phyloP scores from a whole-genome alignment of 2,888 invertebrate genomes.

The Hetaerina titia region DNA sequence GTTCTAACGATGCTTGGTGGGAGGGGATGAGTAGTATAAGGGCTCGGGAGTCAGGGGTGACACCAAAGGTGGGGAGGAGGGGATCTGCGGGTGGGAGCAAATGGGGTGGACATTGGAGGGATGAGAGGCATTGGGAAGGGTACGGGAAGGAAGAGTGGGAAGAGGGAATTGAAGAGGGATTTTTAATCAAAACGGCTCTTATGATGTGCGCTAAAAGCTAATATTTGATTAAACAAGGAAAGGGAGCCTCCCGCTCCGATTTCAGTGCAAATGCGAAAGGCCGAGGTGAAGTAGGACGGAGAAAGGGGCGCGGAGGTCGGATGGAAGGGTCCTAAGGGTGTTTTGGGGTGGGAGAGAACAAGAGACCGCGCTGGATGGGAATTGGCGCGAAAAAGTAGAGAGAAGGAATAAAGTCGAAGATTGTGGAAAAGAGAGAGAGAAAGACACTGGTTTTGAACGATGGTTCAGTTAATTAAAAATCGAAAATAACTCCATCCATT shows the following conservation, averaged over 20 bases:
- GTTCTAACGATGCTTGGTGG: neutral
- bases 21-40: neutral
- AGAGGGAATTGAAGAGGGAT: neutral
- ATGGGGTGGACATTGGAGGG: neutral
- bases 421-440: neutral
- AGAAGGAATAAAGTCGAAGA: neutral
- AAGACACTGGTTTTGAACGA: neutral
- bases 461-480: neutral
- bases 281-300: neutral
- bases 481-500: neutral
- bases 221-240: conserved; percentile 32
- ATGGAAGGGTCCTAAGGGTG: neutral
- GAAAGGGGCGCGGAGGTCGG: no score
- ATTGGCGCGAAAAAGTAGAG: neutral
- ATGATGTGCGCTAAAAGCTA: conserved; percentile 31
- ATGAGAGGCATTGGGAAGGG: neutral
- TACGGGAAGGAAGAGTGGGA: neutral
- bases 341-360: neutral
- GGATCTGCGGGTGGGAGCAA: neutral
- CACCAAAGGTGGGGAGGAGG: neutral
- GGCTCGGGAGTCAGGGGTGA: neutral
- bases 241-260: neutral
- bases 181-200: conserved; percentile 26
- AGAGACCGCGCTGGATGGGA: neutral
- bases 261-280: neutral